Evolutionary conservation across 92 coral and sea anemone genomes (phyloP).

Genomic region (Porites rus): DNA sequence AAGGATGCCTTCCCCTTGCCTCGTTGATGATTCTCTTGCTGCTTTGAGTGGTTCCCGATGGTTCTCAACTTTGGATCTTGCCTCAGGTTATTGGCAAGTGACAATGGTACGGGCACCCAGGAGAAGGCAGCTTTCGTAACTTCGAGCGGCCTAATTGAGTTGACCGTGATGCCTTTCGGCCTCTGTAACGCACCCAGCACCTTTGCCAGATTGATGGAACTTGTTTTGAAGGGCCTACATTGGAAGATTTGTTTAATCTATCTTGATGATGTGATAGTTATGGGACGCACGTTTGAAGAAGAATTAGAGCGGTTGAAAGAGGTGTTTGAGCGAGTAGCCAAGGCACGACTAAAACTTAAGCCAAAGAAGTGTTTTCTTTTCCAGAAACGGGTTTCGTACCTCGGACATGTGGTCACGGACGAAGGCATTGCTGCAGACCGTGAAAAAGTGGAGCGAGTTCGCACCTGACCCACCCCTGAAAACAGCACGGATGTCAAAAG

Average conservation of each 20-base stretch:
- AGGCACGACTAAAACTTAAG: slow-evolving; percentile 50
- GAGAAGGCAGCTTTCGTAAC: slow-evolving; percentile 25
- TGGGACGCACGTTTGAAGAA: slow-evolving; percentile 29
- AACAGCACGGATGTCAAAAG: slow-evolving; percentile 36
- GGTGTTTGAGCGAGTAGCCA: too few relatives aligned
- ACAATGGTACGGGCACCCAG: background rate
- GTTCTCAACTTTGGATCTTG: slow-evolving; percentile 34
- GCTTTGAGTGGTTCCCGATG: slow-evolving; percentile 37
- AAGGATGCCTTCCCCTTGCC: too few relatives aligned
- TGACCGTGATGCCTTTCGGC: too few relatives aligned
- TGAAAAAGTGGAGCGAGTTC: slow-evolving; percentile 37
- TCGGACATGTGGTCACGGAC: slow-evolving; percentile 61
- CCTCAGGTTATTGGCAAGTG: slow-evolving; percentile 4
- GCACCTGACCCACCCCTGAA: slow-evolving; percentile 28
- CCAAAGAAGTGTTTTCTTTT: slow-evolving; percentile 36
- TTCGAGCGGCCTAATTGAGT: background rate
- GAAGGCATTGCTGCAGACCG: slow-evolving; percentile 43
- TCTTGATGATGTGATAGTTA: slow-evolving; percentile 49
- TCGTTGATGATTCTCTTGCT: slow-evolving; percentile 33
- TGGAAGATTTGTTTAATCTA: slow-evolving; percentile 23
- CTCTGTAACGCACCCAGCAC: too few relatives aligned
- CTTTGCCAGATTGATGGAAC: too few relatives aligned
- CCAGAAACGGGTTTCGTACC: slow-evolving; percentile 9
- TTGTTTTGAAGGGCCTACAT: too few relatives aligned
- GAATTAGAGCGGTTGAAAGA: too few relatives aligned